Conservation (phyloP, 2,113 vertebrate genomes). For the Boulengeromyrus knoepffleri region DNA sequence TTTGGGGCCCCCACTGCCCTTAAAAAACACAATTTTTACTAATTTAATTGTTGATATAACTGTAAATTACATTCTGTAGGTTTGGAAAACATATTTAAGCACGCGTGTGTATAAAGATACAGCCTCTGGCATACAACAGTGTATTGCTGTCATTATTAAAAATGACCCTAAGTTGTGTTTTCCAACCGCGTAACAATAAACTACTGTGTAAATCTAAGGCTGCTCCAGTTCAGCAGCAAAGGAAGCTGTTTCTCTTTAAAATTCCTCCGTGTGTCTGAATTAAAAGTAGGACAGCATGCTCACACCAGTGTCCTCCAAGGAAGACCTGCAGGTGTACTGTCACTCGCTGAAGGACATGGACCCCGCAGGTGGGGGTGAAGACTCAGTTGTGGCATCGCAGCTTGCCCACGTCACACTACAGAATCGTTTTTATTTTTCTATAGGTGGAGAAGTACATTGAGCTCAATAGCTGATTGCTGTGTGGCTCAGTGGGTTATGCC, state of each 20-base stretch:
- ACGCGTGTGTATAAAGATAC: background rate
- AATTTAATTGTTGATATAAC: background rate
- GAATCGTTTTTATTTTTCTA: background rate
- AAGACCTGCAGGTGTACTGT: background rate
- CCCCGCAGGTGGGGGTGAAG: background rate
- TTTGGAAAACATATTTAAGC: background rate
- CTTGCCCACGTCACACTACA: background rate
- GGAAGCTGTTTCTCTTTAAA: background rate
- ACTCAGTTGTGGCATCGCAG: background rate
- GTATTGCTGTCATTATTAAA: background rate
- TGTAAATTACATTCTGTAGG: background rate
- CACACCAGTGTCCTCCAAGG: background rate
- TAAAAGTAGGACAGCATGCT: background rate
- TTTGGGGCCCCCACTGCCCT: too few species aligned
- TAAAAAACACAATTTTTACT: background rate
- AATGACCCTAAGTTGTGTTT: background rate
- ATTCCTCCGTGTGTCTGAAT: background rate
- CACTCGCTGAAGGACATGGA: background rate
- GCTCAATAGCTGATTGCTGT: background rate
- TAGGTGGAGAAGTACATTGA: background rate
- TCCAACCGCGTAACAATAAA: background rate
- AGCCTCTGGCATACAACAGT: background rate
- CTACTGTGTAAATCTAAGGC: background rate
- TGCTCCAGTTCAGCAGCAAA: background rate
- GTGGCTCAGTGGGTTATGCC: background rate